Evolutionary conservation across 1,140 invertebrate genomes (phyloP).

Genomic region (Brachionus sp.): DNA sequence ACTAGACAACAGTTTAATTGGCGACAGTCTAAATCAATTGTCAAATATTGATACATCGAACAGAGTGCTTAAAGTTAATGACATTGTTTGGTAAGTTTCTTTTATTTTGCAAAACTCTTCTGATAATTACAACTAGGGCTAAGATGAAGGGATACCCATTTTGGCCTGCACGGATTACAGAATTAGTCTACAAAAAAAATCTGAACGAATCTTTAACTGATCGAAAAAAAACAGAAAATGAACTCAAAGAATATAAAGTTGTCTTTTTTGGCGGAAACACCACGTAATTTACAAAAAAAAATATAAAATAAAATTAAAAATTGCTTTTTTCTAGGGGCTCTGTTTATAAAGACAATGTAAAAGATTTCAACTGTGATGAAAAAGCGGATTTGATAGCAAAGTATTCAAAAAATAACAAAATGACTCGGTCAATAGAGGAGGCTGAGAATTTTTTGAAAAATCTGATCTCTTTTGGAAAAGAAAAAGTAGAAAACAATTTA

Average conservation of each 20-base stretch:
- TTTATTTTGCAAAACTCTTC: background rate
- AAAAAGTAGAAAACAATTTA: background rate
- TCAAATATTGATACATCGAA: background rate
- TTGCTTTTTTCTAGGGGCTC: background rate
- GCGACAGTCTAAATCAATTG: background rate
- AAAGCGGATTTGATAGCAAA: background rate
- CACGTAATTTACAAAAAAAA: background rate
- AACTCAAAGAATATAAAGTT: conserved; percentile 17
- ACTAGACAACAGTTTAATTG: background rate
- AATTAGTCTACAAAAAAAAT: background rate
- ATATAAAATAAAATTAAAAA: background rate
- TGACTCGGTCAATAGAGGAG: background rate
- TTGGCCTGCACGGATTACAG: conserved; percentile 11
- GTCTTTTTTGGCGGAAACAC: background rate
- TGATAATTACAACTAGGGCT: background rate
- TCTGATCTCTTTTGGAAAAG: background rate
- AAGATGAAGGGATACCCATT: conserved; percentile 11
- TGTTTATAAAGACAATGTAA: background rate
- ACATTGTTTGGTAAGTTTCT: conserved; percentile 23
- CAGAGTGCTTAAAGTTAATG: background rate
- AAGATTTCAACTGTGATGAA: background rate
- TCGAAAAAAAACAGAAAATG: background rate
- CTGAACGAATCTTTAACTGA: background rate
- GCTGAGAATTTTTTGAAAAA: background rate
- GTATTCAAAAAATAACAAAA: background rate